Percentiles rank a stretch among this genome's conserved stretches.
Conservation (phyloP, 2,113 vertebrate genomes). For the Ageneiosus marmoratus region DNA sequence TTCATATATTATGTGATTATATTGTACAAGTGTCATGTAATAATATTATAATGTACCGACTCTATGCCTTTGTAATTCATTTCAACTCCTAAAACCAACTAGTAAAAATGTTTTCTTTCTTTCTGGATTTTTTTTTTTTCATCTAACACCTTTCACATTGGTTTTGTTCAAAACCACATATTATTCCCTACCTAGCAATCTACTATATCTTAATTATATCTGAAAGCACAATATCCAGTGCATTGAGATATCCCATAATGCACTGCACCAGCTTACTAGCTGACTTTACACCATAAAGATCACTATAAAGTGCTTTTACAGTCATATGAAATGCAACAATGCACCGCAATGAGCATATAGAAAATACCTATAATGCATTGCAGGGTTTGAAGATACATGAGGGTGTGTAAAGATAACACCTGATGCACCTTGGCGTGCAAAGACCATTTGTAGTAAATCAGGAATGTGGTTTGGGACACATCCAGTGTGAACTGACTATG, state of each 20-base stretch:
- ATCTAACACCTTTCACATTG: conserved; percentile 5
- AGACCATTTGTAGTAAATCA: not conserved
- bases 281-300: not conserved
- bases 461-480: conserved; percentile 3
- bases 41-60: not conserved
- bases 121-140: no score
- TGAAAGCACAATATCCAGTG: not conserved
- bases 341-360: not conserved
- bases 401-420: no score
- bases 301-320: not conserved
- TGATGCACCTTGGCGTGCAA: no score
- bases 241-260: not conserved
- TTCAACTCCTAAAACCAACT: not conserved
- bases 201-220: not conserved
- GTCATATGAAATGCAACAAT: not conserved
- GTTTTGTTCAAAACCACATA: conserved; percentile 15
- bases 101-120: not conserved
- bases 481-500: not conserved
- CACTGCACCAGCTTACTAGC: not conserved
- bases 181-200: not conserved
- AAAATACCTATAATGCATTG: not conserved
- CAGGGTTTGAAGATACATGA: not conserved
- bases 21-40: not conserved
- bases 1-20: not conserved
- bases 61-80: not conserved